Evolutionary conservation across 2,888 invertebrate genomes (phyloP), one percentile per base, ranked within the genome.

Genomic region (Bugula neritina): DNA sequence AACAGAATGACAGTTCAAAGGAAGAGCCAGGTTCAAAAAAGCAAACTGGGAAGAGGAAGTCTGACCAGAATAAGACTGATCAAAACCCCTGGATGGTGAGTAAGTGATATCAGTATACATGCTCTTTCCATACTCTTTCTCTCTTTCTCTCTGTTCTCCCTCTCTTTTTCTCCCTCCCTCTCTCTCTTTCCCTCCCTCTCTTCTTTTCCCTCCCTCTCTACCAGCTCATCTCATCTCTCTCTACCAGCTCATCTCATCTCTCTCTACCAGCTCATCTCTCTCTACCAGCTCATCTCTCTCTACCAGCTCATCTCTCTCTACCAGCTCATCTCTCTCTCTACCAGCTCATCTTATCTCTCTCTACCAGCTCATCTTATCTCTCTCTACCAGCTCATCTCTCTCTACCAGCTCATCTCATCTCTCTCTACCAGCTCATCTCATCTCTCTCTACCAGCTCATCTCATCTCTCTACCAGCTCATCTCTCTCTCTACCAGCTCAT

Each of bases 161-260:
- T 72, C 35, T 35, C 23, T 54, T 10, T 43, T 25, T 52, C 34
- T 29, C 27, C 31, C 25, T 21, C 23, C 35, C n/a, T 54, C 35
- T 55, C 35, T 2, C 35, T 35, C 35, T 23, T 35, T 23, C 71
- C 71, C 23, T 34, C 71, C 29, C 69, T 69, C 54, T 54, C 54
- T 29, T 71, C 63, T 57, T 63, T 31, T 35, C 34, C 57, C 52
- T 69, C 52, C 63, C 29, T 31, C 71, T 71, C 52, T 69, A 1
- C 25, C 10, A 10, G 21, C 21, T 21, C 21, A 52, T 52, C 21
- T 21, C 52, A 17, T 21, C 52, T 21, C 21, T 21, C 21, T 17
- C 21, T 52, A 10, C 21, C 52, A 10, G 13, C 21, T 21, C 21
- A 17, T 52, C 21, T 21, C 52, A 10, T 52, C 52, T 52, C 52